Base-by-base conservation (phyloP, 2,113 vertebrate species). In the Triplophysa dalaica region DNA sequence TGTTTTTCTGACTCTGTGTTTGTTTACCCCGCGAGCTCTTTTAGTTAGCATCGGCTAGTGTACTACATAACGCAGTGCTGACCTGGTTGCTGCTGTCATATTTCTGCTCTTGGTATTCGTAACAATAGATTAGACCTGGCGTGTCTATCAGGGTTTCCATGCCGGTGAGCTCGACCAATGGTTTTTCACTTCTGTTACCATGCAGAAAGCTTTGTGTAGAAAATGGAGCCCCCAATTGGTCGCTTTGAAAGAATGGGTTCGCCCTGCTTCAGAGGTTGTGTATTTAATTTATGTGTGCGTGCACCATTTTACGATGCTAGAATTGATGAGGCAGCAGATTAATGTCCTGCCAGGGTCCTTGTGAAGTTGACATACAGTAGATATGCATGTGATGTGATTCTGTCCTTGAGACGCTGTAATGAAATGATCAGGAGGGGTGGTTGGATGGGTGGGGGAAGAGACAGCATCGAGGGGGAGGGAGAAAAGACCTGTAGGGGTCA, bases 291-390 rank as follows among this genome's bases (percentile, higher is more conserved):
- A 38, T 33, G 61, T 24, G 78, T n/a, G 62, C 19, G 60, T 58
- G 78, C 52, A 60, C 50, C 12, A 81, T 52, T 87, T 87, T 85
- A 85, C 87, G 84, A 87, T 83, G 69, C 67, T 77, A 77, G 88
- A 92, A 91, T 88, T 93, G 91, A 92, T 92, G 91, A 93, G 89
- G 90, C 88, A 90, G 90, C 90, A 91, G 87, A 91, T 85, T 88
- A 87, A 86, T 87, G 89, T 92, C 89, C 89, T 89, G 86, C 84
- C 85, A 88, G 88, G 90, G 91, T 92, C 91, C 89, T 91, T 81
- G 85, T 90, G 87, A 92, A 91, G 89, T 88, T 91, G 88, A 92
- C 82, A 87, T 90, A 85, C 85, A 64, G 12, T 75, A 65, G 45
- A 73, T 22, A 45, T 61, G 61, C n/a, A 17, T 70, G 43, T 21